These are phyloP conservation scores for Orycteropus afer DNA, from an alignment of 2,113 vertebrate genomes.

Conservation along the genomic window DNA sequence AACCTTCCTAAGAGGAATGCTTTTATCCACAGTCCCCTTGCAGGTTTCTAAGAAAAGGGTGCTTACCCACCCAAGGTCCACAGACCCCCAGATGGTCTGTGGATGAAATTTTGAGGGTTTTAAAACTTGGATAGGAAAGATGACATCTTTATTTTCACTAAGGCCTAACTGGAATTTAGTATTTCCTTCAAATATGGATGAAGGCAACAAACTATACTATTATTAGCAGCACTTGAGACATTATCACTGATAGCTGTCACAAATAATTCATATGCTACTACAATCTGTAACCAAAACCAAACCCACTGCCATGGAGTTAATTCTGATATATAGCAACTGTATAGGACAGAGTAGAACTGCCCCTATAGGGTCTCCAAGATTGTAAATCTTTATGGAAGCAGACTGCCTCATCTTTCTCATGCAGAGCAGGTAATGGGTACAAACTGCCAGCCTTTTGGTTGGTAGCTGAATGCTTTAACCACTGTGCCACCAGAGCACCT, in stretches of 20 bases:
- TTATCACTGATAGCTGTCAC: not conserved
- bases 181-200: not conserved
- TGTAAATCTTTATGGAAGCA: too few relatives aligned
- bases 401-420: too few relatives aligned
- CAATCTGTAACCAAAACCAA: too few relatives aligned
- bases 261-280: slow-evolving; percentile 1
- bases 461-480: too few relatives aligned
- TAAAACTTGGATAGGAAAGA: not conserved
- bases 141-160: not conserved
- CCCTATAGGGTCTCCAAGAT: too few relatives aligned
- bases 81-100: not conserved
- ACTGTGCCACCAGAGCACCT: too few relatives aligned
- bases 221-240: slow-evolving; percentile 1
- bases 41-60: not conserved
- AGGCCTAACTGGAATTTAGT: not conserved
- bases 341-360: too few relatives aligned
- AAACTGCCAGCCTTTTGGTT: too few relatives aligned
- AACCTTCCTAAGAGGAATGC: not conserved
- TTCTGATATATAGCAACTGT: too few relatives aligned
- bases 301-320: too few relatives aligned
- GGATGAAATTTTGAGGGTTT: not conserved
- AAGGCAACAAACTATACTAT: not conserved
- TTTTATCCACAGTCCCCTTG: not conserved
- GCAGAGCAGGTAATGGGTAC: too few relatives aligned
- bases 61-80: not conserved